Percentiles rank a stretch among this genome's conserved stretches.
Evolutionary conservation across 2,797 vertebrate species (phyloP).

Genomic region (Epinephelus awoara): DNA sequence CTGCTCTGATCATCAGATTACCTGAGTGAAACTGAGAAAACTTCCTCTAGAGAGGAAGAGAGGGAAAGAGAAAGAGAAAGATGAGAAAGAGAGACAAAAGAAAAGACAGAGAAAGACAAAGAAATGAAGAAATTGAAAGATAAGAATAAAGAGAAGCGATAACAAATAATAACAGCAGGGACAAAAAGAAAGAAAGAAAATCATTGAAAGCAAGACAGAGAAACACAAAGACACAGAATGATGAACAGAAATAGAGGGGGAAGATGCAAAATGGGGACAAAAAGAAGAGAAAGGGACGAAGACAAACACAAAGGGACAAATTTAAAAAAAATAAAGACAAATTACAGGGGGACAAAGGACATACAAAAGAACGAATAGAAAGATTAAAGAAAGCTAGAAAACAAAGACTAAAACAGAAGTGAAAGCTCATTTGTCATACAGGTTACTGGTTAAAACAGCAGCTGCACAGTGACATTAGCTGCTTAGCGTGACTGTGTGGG

Average conservation of each 20-base stretch:
- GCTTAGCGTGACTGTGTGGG: not conserved
- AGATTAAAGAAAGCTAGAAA: too few species aligned
- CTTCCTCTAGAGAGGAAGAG: slow-evolving; percentile 39
- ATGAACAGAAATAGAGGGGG: not conserved
- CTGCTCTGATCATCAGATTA: slow-evolving; percentile 44
- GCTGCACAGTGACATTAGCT: not conserved
- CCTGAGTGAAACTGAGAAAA: slow-evolving; percentile 37
- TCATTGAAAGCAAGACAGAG: not conserved
- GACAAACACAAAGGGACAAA: not conserved
- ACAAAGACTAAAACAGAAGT: too few species aligned
- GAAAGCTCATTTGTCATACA: not conserved
- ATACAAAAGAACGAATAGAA: not conserved
- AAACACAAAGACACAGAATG: not conserved
- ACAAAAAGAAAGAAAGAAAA: not conserved
- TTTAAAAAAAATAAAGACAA: too few species aligned
- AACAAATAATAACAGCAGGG: too few species aligned
- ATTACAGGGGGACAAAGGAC: not conserved
- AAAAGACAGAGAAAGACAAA: not conserved
- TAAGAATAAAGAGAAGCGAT: not conserved
- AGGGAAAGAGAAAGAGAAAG: not conserved
- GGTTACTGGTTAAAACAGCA: not conserved
- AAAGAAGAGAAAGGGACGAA: not conserved
- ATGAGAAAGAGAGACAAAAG: not conserved
- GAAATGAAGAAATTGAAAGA: not conserved
- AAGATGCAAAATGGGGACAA: not conserved